phyloP scores from a whole-genome alignment of 1,140 invertebrate genomes.

The Antheraea mylitta region DNA sequence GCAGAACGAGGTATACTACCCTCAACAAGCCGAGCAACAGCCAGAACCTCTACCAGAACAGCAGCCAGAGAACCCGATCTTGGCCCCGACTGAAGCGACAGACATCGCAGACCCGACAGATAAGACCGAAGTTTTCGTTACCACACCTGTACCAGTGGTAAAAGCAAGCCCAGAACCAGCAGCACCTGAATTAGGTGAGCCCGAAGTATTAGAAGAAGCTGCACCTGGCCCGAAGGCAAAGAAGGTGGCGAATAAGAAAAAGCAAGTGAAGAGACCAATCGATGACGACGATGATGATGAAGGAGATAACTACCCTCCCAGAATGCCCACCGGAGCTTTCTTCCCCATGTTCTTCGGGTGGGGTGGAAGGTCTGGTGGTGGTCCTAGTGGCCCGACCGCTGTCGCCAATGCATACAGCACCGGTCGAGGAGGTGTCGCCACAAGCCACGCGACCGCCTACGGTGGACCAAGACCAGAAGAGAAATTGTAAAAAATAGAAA shows the following conservation, averaged over 20 bases:
- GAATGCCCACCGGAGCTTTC: conserved; percentile 74
- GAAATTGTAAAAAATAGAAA: conserved; percentile 40
- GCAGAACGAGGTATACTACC: conserved; percentile 62
- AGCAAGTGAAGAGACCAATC: conserved; percentile 62
- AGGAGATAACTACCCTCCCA: conserved; percentile 48
- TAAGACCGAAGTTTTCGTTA: conserved; percentile 42
- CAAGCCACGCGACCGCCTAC: conserved; percentile 84
- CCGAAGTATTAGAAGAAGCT: conserved; percentile 43
- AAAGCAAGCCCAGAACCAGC: conserved; percentile 43
- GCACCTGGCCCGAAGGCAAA: conserved; percentile 35
- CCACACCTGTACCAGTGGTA: conserved; percentile 32
- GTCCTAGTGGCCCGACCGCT: conserved; percentile 78
- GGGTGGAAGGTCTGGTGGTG: conserved; percentile 53
- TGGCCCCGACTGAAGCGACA: conserved; percentile 34
- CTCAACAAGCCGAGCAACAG: conserved; percentile 41
- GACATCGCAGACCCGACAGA: conserved; percentile 52
- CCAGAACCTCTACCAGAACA: conserved; percentile 20
- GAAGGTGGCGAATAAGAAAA: conserved; percentile 55
- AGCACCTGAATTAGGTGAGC: conserved; percentile 52
- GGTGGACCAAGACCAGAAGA: conserved; percentile 69
- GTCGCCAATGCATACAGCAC: conserved; percentile 85
- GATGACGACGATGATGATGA: conserved; percentile 67
- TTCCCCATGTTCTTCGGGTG: conserved; percentile 82
- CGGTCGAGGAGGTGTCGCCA: conserved; percentile 82
- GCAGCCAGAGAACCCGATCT: conserved; percentile 33